A percentile compares a stretch with the other conserved stretches of the same genome.
These are phyloP conservation scores for Mormyrus iriodes DNA, from an alignment of 2,113 vertebrate genomes.

Conservation along the genomic window DNA sequence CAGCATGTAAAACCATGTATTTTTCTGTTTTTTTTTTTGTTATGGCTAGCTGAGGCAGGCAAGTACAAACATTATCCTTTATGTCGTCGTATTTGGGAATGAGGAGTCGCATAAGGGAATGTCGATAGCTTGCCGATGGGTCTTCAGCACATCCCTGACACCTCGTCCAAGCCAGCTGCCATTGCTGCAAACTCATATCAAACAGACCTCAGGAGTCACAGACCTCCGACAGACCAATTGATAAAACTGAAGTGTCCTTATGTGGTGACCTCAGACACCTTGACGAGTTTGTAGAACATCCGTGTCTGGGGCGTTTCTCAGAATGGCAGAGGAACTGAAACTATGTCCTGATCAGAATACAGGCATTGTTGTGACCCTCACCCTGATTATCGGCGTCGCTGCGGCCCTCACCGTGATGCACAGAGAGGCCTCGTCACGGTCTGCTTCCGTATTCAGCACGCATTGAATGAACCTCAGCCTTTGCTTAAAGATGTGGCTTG, in stretches of 20 bases:
- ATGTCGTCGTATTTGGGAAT: conserved; percentile 27
- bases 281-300: neutral
- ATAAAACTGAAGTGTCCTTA: neutral
- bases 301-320: neutral
- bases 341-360: neutral
- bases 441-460: neutral
- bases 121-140: conserved; percentile 39
- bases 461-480: neutral
- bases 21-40: conserved; percentile 51
- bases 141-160: conserved; percentile 7
- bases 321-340: neutral
- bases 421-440: neutral
- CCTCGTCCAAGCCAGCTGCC: neutral
- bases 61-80: conserved; percentile 59
- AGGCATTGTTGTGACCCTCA: neutral
- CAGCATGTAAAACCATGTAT: conserved; percentile 35
- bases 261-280: neutral
- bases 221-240: neutral
- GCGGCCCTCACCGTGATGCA: neutral
- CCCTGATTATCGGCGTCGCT: neutral
- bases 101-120: conserved; percentile 12
- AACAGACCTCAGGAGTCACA: neutral
- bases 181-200: neutral
- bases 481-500: neutral
- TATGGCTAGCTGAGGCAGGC: conserved; percentile 70